phyloP scores from a whole-genome alignment of 2,888 invertebrate genomes.

The Parasteatoda lunata region DNA sequence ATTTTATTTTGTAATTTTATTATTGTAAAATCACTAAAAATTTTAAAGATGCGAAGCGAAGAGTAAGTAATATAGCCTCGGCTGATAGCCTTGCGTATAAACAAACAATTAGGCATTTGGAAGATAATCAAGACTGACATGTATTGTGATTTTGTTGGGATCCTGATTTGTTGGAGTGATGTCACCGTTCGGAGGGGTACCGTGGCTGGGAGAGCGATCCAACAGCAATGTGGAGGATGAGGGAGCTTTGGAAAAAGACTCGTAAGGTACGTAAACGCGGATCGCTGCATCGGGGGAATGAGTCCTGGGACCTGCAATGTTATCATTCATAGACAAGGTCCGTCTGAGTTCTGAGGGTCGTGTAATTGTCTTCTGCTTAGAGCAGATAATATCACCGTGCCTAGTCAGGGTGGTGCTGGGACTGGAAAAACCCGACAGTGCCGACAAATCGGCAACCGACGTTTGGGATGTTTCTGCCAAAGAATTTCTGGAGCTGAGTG shows the following conservation, averaged over 20 bases:
- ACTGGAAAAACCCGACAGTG: conserved; percentile 77
- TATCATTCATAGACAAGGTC: conserved; percentile 70
- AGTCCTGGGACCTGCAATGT: conserved; percentile 78
- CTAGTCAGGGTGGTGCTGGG: conserved; percentile 72
- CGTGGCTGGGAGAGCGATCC: conserved; percentile 58
- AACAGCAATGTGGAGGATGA: conserved; percentile 58
- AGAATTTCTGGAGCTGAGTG: conserved; percentile 83
- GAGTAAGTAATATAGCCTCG: too few species aligned
- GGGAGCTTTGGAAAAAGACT: conserved; percentile 59
- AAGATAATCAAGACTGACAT: conserved; percentile 75
- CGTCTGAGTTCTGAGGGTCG: conserved; percentile 66
- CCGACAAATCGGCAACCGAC: conserved; percentile 87
- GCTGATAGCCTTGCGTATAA: too few species aligned
- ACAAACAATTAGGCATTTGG: neutral
- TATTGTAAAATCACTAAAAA: too few species aligned
- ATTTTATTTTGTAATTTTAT: too few species aligned
- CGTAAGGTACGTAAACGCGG: conserved; percentile 86
- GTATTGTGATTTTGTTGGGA: conserved; percentile 84
- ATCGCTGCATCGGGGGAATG: conserved; percentile 83
- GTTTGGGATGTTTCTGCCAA: conserved; percentile 89
- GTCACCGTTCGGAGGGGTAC: conserved; percentile 66
- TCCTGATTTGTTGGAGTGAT: conserved; percentile 73
- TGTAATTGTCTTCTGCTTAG: conserved; percentile 45
- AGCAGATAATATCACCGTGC: conserved; percentile 54
- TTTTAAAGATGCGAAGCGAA: too few species aligned